These are phyloP conservation scores for Falco cherrug DNA, from an alignment of 2,797 vertebrate genomes.

Conservation along the genomic window DNA sequence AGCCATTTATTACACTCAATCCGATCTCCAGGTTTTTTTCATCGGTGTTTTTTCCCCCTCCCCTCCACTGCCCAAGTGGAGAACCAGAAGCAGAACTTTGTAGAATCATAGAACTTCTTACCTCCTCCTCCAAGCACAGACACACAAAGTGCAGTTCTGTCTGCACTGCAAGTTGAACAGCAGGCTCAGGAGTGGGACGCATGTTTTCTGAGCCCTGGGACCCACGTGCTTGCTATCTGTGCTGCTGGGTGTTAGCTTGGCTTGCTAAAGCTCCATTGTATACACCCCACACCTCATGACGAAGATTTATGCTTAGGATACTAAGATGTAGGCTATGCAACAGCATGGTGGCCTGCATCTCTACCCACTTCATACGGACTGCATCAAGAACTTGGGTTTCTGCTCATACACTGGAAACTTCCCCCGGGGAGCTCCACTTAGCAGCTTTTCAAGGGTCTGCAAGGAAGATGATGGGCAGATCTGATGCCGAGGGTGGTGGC, in stretches of 20 bases:
- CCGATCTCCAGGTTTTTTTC: background rate
- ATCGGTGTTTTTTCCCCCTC: background rate
- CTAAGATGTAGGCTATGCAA: fast-evolving
- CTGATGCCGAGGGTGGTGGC: background rate
- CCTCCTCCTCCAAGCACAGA: background rate
- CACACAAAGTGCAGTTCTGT: background rate
- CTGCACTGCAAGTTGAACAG: background rate
- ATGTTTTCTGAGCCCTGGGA: background rate
- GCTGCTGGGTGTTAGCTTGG: background rate
- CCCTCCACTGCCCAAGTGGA: background rate
- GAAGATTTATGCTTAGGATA: background rate
- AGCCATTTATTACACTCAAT: background rate
- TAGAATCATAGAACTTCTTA: background rate
- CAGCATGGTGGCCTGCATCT: background rate
- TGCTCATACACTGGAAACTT: background rate
- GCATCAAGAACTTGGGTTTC: background rate
- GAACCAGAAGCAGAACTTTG: background rate
- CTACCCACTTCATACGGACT: background rate
- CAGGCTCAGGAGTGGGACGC: background rate
- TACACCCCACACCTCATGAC: background rate
- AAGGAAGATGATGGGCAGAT: background rate
- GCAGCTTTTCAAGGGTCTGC: background rate
- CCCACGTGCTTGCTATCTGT: fast-evolving
- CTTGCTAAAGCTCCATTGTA: background rate
- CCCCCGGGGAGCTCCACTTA: fast-evolving